phyloP scores from a whole-genome alignment of 2,113 vertebrate genomes.

The Bambusicola thoracicus region DNA sequence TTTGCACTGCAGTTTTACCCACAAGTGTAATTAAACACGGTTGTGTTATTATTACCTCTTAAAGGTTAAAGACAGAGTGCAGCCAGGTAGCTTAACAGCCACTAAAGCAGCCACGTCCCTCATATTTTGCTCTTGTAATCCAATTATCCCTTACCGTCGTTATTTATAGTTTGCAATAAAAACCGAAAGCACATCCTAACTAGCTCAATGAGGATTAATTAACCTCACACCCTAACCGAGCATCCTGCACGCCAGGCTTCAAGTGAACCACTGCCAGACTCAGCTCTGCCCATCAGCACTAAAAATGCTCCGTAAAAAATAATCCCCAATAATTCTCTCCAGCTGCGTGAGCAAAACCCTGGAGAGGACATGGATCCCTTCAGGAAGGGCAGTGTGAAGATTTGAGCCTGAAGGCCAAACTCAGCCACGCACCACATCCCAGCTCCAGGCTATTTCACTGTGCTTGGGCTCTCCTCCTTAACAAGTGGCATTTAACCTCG shows the following conservation, averaged over 20 bases:
- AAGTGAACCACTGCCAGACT: rapidly evolving
- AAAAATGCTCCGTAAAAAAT: background rate
- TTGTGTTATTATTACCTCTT: background rate
- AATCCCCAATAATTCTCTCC: background rate
- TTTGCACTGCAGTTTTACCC: background rate
- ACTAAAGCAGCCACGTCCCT: background rate
- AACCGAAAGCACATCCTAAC: background rate
- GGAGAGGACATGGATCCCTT: background rate
- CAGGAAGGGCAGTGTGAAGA: background rate
- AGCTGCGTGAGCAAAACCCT: background rate
- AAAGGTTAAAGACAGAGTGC: background rate
- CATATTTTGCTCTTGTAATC: background rate
- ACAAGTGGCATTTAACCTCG: background rate
- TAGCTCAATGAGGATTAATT: background rate
- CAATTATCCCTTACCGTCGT: background rate
- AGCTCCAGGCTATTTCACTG: background rate
- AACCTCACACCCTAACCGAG: background rate
- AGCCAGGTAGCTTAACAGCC: background rate
- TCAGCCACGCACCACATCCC: background rate
- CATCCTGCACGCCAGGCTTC: background rate
- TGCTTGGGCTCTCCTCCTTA: rapidly evolving
- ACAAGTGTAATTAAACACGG: rapidly evolving
- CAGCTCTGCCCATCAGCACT: background rate
- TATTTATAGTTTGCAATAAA: background rate
- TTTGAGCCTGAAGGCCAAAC: rapidly evolving